Evolutionary conservation across 2,797 vertebrate genomes (phyloP), one percentile per base, ranked within the genome.

Genomic region (Protosalanx chinensis): DNA sequence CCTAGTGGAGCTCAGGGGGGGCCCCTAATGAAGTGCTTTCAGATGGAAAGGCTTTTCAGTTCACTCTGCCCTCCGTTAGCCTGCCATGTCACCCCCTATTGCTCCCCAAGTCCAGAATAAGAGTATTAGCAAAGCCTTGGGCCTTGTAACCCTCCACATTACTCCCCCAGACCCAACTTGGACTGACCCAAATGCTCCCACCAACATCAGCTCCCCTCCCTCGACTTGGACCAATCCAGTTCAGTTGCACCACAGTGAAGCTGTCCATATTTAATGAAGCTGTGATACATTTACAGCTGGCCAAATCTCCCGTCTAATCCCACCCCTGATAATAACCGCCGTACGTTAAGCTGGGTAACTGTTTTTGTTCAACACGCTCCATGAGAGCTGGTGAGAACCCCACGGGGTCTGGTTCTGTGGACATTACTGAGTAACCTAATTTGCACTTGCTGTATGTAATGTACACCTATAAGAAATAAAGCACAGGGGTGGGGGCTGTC

Each of bases 401-500:
- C 73, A 72, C 58, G 27, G 82, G 83, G 83, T 76, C 73, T 79
- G 62, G 77, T 85, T 77, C 76, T 76, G 77, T 87, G 87, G 86
- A 82, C 83, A 88, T 87, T 89, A 87, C 82, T 84, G 84, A 80
- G 68, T 90, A 88, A 91, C 89, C 87, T 91, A 89, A 92, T 92
- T 91, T 92, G 85, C 91, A 91, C 91, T 88, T 86, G 83, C 80
- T 84, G 71, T 84, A 90, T 90, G 91, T 91, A 91, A 91, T 84
- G 83, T 85, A 92, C 84, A 89, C 85, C 88, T 78, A 82, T 76
- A 70, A 81, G 41, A 13, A 46, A 46, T 46, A 12, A 81, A 72
- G 79, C 78, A 78, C 76, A 72, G 70, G 67, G 61, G 68, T 75
- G 77, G 77, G 81, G 81, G 18, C 76, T 75, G 82, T 86, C 87